Conservation (phyloP, 2,888 invertebrate genomes). For the Lasius fuliginosus region DNA sequence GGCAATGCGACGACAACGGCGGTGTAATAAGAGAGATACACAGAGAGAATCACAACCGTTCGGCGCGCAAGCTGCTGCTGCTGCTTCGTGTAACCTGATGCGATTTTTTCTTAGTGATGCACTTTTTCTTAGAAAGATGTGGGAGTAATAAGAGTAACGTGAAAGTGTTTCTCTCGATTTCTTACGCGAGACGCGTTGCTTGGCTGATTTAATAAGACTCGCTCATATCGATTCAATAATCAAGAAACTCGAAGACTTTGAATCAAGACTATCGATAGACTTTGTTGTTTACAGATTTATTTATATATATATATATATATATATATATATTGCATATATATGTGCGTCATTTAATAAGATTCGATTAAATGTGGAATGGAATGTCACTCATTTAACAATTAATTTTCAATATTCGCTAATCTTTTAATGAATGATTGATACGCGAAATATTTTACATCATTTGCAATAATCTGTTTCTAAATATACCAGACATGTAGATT, state of each 20-base stretch:
- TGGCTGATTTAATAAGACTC: neutral
- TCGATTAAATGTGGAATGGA: neutral
- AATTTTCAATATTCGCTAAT: neutral
- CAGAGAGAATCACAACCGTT: neutral
- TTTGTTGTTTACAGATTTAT: too few relatives aligned
- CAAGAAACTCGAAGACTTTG: neutral
- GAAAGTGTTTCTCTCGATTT: neutral
- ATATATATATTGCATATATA: neutral
- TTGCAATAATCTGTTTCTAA: neutral
- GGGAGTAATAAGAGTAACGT: neutral
- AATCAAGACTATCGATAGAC: neutral
- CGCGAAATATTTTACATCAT: neutral
- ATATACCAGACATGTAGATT: neutral
- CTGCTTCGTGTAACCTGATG: neutral
- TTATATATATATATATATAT: too few relatives aligned
- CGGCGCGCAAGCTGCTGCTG: neutral
- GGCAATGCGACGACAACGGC: neutral
- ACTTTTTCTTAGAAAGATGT: neutral
- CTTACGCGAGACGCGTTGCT: neutral
- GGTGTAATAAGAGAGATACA: slow-evolving; percentile 7
- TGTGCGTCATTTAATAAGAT: neutral
- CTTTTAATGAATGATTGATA: neutral
- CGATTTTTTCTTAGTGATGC: neutral
- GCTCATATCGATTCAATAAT: neutral
- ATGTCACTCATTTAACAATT: neutral